Base-by-base conservation (phyloP, 2,888 invertebrate genomes). In the Trissolcus japonicus region DNA sequence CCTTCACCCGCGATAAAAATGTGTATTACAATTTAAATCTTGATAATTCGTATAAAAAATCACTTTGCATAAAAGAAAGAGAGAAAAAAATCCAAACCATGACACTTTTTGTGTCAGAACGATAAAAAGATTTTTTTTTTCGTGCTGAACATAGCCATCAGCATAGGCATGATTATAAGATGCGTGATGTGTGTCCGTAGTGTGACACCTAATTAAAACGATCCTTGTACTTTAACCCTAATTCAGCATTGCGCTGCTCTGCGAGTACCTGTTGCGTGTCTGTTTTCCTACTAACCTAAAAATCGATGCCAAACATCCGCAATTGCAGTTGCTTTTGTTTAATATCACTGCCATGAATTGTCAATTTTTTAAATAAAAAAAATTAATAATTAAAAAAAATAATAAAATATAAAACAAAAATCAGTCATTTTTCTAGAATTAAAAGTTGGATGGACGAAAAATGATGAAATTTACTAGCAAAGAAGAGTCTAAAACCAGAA, bases 151-250 rank as follows among this genome's bases (percentile, higher is more conserved):
- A 35, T 35, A 35, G 35, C 35, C 35, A 51, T 6, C 11, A 63
- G 14, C 13, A 54, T 17, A 48, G 53, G 61, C 71, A 59, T 50
- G 69, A 62, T 65, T 74, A 66, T 59, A 54, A 74, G 66, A 56
- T 59, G 73, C 66, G 56, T 57, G 56, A 73, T 60, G 69, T 62
- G 60, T 56, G 59, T 63, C 19, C 63, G 63, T 41, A 60, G 65
- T 72, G 76, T 76, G 79, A 79, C 75, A 79, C 65, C 67, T 80
- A 81, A 83, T 84, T 84, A 82, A 82, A 82, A 76, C 79, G 73
- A 81, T 83, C 82, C 84, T 84, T 83, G 84, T 82, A 83, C 83
- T 84, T 80, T 80, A 82, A 80, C 80, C 83, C 80, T 78, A 68
- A 72, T 78, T 71, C 78, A 76, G 80, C 71, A 80, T 76, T 74